Base-by-base conservation (phyloP, 2,888 invertebrate genomes). In the Epistrophe grossulariae region DNA sequence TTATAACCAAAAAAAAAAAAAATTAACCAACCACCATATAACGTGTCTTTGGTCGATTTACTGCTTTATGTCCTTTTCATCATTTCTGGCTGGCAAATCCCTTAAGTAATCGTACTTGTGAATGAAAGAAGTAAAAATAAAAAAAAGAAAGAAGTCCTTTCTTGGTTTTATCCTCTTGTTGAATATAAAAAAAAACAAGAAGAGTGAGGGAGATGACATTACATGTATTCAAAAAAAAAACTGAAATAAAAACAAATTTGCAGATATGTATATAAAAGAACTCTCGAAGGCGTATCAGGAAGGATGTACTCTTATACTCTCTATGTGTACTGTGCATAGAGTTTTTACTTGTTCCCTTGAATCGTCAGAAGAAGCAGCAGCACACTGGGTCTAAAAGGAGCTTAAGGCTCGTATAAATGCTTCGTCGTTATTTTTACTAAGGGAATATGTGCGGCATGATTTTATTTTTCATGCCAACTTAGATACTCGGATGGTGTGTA, bases 31-130 rank as follows among this genome's bases (percentile, higher is more conserved):
- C 70, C 70, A 70, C 52, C 70, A 19, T 70, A 55, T 55, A 52
- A 71, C 60, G 79, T 87, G 79, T 64, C 87, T 83, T 76, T 83
- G 83, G 83, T 83, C 87, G 87, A 87, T 87, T 87, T 87, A 83
- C 87, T 83, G 38, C 83, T 83, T 83, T 79, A 83, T 79, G 79
- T 83, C 68, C 83, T 87, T 87, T 87, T 87, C 87, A 87, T 87
- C 83, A 87, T 83, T 87, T 76, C 87, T 87, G 66, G 87, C 87
- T 87, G 87, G 82, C 76, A 87, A 87, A 87, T 83, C 87, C 83
- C 87, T 87, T 87, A 87, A 87, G 87, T 87, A 87, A 87, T 87
- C 87, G 87, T 79, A 79, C 87, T 87, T 83, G 83, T 76, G 79
- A 87, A 83, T 87, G 28, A 38, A 77, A 76, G 48, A 50, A 71